Base-by-base conservation (phyloP, 1,140 invertebrate genomes). In the Atopsyche davidsoni region DNA sequence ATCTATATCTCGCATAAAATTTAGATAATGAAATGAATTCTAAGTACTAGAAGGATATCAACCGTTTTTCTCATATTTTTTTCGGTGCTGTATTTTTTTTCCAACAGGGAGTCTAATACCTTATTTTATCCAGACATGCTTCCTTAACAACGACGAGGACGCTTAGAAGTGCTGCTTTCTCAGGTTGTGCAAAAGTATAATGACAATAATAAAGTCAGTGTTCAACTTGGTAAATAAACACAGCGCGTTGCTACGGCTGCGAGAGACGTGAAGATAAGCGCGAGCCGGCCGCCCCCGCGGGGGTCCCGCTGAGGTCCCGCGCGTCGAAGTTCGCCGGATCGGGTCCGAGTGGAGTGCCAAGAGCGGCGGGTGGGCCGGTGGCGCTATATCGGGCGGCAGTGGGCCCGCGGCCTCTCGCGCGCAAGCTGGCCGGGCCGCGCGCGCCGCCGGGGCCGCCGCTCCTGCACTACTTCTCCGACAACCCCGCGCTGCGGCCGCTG, bases 391-490 rank as follows among this genome's bases (percentile, higher is more conserved):
- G 32, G 35, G 18, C 25, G 50, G 42, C 46, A 48, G 52, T 43
- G n/a, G 32, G 31, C 24, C 42, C 36, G 35, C 28, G 18, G 24
- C 36, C n/a, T 36, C 36, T 36, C 32, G 18, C 16, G 23, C 47
- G 14, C 24, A 25, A 22, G 14, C 48, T 43, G 48, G 28, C 45
- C 45, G 46, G 50, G 50, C 46, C 50, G 50, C 42, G 39, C 6
- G 39, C 50, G 42, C 13, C 13, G 13, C 22, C 46, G 14, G 14
- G 46, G 28, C 53, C 54, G 49, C 34, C 31, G 21, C 42, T 38
- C 31, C 34, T 57, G 25, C 83, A 88, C 64, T 87, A 85, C 71
- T 89, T 82, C 65, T 87, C 86, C 50, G 83, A 87, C 70, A 72
- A 80, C 71, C 75, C 79, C 62, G 72, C 77, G 64, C 68, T 83